Evolutionary conservation across 1,140 invertebrate genomes (phyloP), one percentile per base, ranked within the genome.

Genomic region (Melanaphis sacchari): DNA sequence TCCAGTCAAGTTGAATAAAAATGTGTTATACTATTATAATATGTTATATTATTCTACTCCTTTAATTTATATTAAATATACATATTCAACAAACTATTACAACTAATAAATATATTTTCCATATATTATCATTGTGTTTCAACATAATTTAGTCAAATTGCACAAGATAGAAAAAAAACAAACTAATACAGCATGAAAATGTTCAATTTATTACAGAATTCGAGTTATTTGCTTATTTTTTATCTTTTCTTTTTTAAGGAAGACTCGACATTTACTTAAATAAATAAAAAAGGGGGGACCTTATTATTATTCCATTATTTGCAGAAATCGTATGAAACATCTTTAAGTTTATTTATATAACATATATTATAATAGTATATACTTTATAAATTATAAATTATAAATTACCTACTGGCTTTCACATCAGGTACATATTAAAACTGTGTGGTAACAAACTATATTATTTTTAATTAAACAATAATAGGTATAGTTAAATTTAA

Each of bases 351-450:
- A 66, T 40, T 40, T 90, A 66, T 40, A n/a, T 76, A n/a, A 76
- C 36, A 76, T 76, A 76, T 18, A 76, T 76, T 76, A 76, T 76
- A 76, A 76, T 76, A 76, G 31, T 52, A 52, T 89, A 52, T 36
- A 89, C 11, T 24, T 52, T 38, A 36, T 89, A 54, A n/a, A n/a
- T n/a, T n/a, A n/a, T n/a, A n/a, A n/a, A n/a, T n/a, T 26, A 52
- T 89, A 89, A 66, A 59, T 38, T 66, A 90, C 49, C 59, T 76
- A 76, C 59, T 49, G 91, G 76, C 46, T 40, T 85, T 52, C 38
- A 52, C 46, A 85, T 93, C 91, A 93, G 91, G 91, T 92, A 92
- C 91, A 49, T 40, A 92, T 82, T 84, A 92, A 38, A 82, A 92
- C n/a, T 82, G 43, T 31, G 24, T 92, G 76, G 91, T 92, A 92